These are phyloP conservation scores for Drosophila mojavensis DNA, from an alignment of 1,140 invertebrate species.

Conservation along the genomic window DNA sequence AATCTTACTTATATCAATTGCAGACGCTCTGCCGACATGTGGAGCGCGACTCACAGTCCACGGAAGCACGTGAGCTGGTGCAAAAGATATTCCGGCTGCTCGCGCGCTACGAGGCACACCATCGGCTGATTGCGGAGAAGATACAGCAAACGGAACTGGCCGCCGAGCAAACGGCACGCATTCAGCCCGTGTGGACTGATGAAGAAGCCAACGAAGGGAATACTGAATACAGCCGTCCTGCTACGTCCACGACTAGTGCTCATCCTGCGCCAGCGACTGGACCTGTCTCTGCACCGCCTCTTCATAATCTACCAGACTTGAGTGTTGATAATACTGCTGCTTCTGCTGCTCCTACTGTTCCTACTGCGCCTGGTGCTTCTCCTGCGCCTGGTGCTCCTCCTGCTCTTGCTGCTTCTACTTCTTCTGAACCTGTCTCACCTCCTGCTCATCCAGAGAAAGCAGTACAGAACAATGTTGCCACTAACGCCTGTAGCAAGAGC, in stretches of 20 bases:
- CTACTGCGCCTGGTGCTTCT: background rate
- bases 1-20: background rate
- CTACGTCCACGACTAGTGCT: background rate
- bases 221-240: background rate
- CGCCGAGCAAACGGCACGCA: slow-evolving; percentile 44
- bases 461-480: slow-evolving; percentile 15
- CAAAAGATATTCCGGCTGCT: slow-evolving; percentile 66
- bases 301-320: background rate
- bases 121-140: slow-evolving; percentile 55
- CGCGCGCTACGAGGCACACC: slow-evolving; percentile 67
- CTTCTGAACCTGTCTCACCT: background rate
- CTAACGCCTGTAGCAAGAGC: slow-evolving; percentile 29
- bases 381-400: background rate
- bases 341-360: background rate
- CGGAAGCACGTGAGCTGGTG: slow-evolving; percentile 58
- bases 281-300: background rate
- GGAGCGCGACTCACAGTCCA: slow-evolving; percentile 53
- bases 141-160: slow-evolving; percentile 62
- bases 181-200: slow-evolving; percentile 52
- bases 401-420: background rate
- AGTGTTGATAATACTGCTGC: too few relatives aligned
- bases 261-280: background rate
- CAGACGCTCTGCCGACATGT: slow-evolving; percentile 53
- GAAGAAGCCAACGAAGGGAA: background rate
- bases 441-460: slow-evolving; percentile 11